Evolutionary conservation across 1,140 invertebrate species (phyloP), one percentile per base, ranked within the genome.

Genomic region (Mercenaria mercenaria): DNA sequence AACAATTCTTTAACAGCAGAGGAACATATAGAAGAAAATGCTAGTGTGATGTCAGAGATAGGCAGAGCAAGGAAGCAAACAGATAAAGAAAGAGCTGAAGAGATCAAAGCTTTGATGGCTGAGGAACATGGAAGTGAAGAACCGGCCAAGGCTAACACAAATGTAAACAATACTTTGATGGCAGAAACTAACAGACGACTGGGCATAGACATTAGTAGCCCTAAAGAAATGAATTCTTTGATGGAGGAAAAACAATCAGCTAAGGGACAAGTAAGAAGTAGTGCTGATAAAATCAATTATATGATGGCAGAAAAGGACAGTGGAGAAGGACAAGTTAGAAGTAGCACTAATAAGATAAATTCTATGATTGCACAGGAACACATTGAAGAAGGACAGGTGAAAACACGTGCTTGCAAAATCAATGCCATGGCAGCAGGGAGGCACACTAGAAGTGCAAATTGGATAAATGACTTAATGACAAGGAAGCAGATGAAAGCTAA

Each of bases 101-200:
- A 95, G 80, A 93, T 95, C 15, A 94, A 92, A 59, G 80, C 84
- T 32, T 93, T 93, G 90, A 82, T 95, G 41, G 69, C 92, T 72
- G 92, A 94, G 74, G 94, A 94, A 88, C 94, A 95, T 52, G 92
- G 93, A 61, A 64, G 64, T 37, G 94, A 95, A 92, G 94, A 94
- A 67, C n/a, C 10, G 13, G 10, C 11, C 10, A 50, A 11, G 10
- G 47, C 10, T 10, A 50, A 20, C 10, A 50, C 47, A 11, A 50
- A 50, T 50, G 47, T 11, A 20, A 50, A 10, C 47, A 50, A 50
- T 50, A 20, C 47, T 20, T 11, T 50, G 47, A 50, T 50, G 47
- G 47, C 10, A 20, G 20, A 50, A 50, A 11, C 10, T 50, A 50
- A 20, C 10, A 20, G 47, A 50, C n/a, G n/a, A n/a, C n/a, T n/a